Conservation (phyloP, 2,888 invertebrate genomes). For the Erebia aethiops region DNA sequence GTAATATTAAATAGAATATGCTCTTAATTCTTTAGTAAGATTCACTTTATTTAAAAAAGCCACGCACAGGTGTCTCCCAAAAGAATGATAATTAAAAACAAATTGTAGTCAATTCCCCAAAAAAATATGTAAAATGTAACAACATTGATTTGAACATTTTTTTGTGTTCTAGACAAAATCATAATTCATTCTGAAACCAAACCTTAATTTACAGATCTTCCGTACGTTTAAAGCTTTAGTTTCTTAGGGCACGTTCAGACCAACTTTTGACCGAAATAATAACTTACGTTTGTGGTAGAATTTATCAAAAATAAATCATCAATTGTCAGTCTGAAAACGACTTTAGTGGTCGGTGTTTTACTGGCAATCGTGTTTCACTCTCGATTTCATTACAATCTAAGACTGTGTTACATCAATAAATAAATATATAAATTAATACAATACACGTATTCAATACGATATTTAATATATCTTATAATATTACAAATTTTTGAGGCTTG, state of each 20-base stretch:
- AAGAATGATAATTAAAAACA: neutral
- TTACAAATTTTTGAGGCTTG: neutral
- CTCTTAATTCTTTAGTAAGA: slow-evolving; percentile 18
- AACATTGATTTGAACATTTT: slow-evolving; percentile 6
- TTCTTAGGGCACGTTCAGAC: slow-evolving; percentile 16
- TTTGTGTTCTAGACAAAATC: slow-evolving; percentile 16
- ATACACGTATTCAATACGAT: neutral
- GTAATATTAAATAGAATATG: slow-evolving; percentile 9
- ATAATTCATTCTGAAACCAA: slow-evolving; percentile 8
- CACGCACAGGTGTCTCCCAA: neutral
- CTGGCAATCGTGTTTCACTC: neutral
- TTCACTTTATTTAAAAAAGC: slow-evolving; percentile 1
- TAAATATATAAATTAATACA: neutral
- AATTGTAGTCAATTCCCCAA: slow-evolving; percentile 15
- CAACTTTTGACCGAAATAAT: neutral
- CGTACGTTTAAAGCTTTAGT: slow-evolving; percentile 23
- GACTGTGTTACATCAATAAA: neutral
- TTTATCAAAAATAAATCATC: neutral
- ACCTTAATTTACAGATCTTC: slow-evolving; percentile 24
- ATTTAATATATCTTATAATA: no score
- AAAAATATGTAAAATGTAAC: slow-evolving; percentile 4
- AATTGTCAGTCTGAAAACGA: neutral
- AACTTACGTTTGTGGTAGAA: neutral
- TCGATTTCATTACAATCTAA: neutral
- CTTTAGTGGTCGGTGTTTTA: slow-evolving; percentile 1